Evolutionary conservation across 2,113 vertebrate species (phyloP).

Genomic region (Thunnus maccoyii): DNA sequence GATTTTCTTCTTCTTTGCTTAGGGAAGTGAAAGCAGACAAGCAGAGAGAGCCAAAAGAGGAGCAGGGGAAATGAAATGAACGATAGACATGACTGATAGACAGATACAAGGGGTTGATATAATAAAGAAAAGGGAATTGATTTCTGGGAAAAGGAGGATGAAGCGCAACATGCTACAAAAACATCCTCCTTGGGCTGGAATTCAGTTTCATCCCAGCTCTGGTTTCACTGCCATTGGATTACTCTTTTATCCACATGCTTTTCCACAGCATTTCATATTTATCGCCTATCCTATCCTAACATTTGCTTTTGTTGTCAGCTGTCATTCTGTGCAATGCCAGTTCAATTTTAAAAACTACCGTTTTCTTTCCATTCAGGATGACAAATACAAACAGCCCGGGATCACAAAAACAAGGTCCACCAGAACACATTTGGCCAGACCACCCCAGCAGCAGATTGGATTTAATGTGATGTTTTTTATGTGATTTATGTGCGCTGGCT

Average conservation of each 20-base stretch:
- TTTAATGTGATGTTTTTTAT: conserved; percentile 48
- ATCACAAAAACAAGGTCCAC: conserved; percentile 54
- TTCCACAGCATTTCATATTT: conserved; percentile 28
- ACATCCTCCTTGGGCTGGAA: conserved; percentile 8
- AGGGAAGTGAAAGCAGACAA: neutral
- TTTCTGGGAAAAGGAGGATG: neutral
- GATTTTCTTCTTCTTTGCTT: conserved; percentile 3
- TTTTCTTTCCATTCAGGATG: conserved; percentile 23
- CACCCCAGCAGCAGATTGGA: conserved; percentile 49
- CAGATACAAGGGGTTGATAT: neutral
- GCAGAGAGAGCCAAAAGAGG: neutral
- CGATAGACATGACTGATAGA: neutral
- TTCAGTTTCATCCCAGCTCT: conserved; percentile 6
- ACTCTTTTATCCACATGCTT: conserved; percentile 9
- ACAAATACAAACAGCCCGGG: conserved; percentile 30
- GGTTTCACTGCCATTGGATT: conserved; percentile 12
- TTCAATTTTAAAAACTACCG: conserved; percentile 35
- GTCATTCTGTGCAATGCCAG: conserved; percentile 19
- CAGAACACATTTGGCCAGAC: conserved; percentile 34
- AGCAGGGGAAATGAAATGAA: conserved; percentile 14
- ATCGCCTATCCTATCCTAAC: neutral
- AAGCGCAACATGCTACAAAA: conserved; percentile 9
- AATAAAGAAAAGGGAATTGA: conserved; percentile 7
- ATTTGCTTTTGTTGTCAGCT: conserved; percentile 37
- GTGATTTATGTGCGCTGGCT: conserved; percentile 62